Evolutionary conservation across 2,888 invertebrate species (phyloP), one percentile per base, ranked within the genome.

Genomic region (Sarcophaga variegata): DNA sequence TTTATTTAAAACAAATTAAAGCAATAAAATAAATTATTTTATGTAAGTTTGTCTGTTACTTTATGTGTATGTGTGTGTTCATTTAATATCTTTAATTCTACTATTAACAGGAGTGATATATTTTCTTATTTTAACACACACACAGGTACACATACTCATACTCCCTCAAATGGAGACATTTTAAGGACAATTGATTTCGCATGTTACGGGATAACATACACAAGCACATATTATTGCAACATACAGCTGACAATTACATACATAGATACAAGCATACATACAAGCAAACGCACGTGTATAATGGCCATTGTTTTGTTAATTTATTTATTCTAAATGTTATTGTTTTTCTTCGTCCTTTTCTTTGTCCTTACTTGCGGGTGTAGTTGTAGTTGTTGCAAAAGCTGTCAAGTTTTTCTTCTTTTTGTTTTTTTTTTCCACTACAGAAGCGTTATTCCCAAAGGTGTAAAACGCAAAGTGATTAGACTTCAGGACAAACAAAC

Each of bases 391-490:
- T 82, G 72, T 80, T 82, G 79, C 77, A 78, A 85, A 80, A 78
- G 74, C 87, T 88, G 87, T 88, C 87, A 88, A 85, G 85, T 81
- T 85, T 54, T 69, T 75, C 62, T 63, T 62, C 64, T 69, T 71
- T 66, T 69, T 74, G 4, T 69, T 90, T 59, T 62, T 72, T 76
- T 74, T 5, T 62, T 90, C 89, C 89, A 90, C 90, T 90, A 89
- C 88, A 89, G 89, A 88, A 54, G 86, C 84, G 88, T 54, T 54
- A 92, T 92, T 92, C 92, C 91, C 91, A 90, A 89, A 91, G 91
- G 91, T 91, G 91, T 90, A 85, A 54, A 86, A 92, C 91, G 91
- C 92, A 91, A 92, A 92, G 91, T 92, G 91, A 92, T 92, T 92
- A 92, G 91, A 91, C 92, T 90, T 90, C 84, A 90, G 81, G 77